Evolutionary conservation across 2,797 vertebrate species (phyloP).

Genomic region (Phalloptychus januarius): DNA sequence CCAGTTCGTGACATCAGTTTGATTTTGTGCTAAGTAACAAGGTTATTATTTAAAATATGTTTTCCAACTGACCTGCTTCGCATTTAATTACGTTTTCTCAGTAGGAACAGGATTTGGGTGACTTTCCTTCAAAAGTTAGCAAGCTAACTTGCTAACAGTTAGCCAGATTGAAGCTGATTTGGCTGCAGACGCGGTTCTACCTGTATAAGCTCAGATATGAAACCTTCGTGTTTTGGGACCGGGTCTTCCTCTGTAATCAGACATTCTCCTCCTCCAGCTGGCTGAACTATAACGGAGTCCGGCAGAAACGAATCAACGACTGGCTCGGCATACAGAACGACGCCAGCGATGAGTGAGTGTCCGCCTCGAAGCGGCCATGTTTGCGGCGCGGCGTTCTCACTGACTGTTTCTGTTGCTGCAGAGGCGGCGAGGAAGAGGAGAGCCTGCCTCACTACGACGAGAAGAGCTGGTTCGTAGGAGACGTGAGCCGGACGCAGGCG

Average conservation of each 20-base stretch:
- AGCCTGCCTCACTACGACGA: constrained; percentile 92
- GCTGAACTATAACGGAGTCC: constrained; percentile 91
- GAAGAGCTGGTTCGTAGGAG: constrained; percentile 96
- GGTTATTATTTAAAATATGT: too few species aligned
- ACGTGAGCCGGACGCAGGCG: constrained; percentile 90
- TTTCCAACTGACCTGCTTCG: too few species aligned
- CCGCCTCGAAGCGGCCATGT: neutral
- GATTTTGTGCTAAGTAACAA: too few species aligned
- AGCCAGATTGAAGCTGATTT: too few species aligned
- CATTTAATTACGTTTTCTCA: too few species aligned
- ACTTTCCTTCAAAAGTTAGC: too few species aligned
- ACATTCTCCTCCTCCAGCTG: constrained; percentile 75
- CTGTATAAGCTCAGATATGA: too few species aligned
- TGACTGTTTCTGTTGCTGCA: constrained; percentile 49
- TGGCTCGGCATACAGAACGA: constrained; percentile 95
- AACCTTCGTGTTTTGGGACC: too few species aligned
- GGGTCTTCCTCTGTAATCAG: neutral
- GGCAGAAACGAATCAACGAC: constrained; percentile 91
- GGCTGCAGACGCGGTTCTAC: neutral
- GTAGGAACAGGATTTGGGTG: too few species aligned
- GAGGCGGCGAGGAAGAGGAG: constrained; percentile 91
- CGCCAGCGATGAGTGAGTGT: constrained; percentile 91
- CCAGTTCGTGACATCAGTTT: too few species aligned
- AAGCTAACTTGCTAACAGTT: too few species aligned
- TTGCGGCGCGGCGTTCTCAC: neutral